These are phyloP conservation scores for Caranx ignobilis DNA, from an alignment of 2,113 vertebrate genomes.

Conservation along the genomic window DNA sequence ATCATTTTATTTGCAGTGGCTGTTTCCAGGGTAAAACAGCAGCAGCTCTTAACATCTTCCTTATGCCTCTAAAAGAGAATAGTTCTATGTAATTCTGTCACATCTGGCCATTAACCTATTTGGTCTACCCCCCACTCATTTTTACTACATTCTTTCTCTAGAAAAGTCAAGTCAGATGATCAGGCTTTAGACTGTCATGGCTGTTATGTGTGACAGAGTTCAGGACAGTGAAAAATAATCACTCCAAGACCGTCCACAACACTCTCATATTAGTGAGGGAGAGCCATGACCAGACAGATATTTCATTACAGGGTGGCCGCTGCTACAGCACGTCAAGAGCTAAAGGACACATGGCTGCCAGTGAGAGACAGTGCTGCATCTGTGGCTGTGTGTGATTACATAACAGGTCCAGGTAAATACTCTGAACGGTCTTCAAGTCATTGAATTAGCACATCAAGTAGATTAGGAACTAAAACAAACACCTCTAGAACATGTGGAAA, in stretches of 20 bases:
- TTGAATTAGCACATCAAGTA: conserved; percentile 32
- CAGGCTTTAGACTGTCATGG: conserved; percentile 35
- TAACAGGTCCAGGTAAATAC: conserved; percentile 36
- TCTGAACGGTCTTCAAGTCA: conserved; percentile 6
- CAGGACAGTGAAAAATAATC: conserved; percentile 58
- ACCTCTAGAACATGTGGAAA: neutral
- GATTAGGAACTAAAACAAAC: conserved; percentile 37
- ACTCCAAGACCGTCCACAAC: conserved; percentile 56
- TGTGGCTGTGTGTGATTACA: conserved; percentile 39
- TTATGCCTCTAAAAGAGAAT: conserved; percentile 26
- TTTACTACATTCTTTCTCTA: conserved; percentile 32
- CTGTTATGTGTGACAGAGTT: conserved; percentile 59
- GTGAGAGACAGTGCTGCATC: neutral
- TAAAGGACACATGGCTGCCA: neutral
- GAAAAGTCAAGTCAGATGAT: conserved; percentile 47
- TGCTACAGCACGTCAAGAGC: conserved; percentile 1
- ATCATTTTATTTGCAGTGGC: conserved; percentile 14
- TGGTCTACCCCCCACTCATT: neutral
- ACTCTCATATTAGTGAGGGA: conserved; percentile 40
- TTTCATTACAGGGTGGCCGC: conserved; percentile 33
- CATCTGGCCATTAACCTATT: conserved; percentile 49
- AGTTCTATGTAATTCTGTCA: conserved; percentile 17
- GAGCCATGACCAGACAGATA: conserved; percentile 43
- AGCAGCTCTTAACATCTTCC: conserved; percentile 41
- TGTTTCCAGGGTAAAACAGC: conserved; percentile 32